Base-by-base conservation (phyloP, 2,113 vertebrate genomes). In the Oryzias curvinotus region DNA sequence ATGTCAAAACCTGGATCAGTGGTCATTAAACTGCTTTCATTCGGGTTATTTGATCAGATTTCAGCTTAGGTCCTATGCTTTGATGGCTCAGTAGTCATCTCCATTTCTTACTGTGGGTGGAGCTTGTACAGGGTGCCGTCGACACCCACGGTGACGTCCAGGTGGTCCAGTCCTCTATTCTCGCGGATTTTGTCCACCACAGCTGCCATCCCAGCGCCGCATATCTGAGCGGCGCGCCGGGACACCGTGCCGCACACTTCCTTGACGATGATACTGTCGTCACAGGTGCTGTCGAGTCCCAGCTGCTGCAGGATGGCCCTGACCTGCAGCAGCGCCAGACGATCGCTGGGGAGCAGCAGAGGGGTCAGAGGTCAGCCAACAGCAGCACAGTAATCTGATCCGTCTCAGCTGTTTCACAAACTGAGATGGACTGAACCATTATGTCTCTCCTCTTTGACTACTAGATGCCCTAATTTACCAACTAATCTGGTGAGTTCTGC, bases 201-300 rank as follows among this genome's bases (percentile, higher is more conserved):
- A 0, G 96, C 97, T 0, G 97, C 97, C 97, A 99, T 98, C 7
- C 96, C 97, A 0, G 97, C 96, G 0, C 97, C 97, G 0, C 97
- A 99, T 68, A 98, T 25, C 92, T 98, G 96, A 0, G 94, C 96
- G 0, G 96, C 97, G 21, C 96, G 90, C 79, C 63, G 91, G 0
- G 97, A 99, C 84, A 98, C 96, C 0, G 92, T 93, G 21, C 96
- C 96, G 0, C 97, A 99, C 84, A 98, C 97, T 0, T 91, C 94
- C 89, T 99, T 99, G 26, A 99, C 97, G 0, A 99, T 96, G 60
- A 98, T 98, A 51, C 97, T 99, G 95, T 99, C 96, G 0, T 99
- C 97, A 0, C 97, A 98, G 26, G 96, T 99, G 92, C 95, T 95
- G 85, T 98, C 96, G 63, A 99, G 90, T n/a, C 96, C 96, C 88